These are phyloP conservation scores for Laticauda colubrina DNA, from an alignment of 2,113 vertebrate species.

Conservation along the genomic window DNA sequence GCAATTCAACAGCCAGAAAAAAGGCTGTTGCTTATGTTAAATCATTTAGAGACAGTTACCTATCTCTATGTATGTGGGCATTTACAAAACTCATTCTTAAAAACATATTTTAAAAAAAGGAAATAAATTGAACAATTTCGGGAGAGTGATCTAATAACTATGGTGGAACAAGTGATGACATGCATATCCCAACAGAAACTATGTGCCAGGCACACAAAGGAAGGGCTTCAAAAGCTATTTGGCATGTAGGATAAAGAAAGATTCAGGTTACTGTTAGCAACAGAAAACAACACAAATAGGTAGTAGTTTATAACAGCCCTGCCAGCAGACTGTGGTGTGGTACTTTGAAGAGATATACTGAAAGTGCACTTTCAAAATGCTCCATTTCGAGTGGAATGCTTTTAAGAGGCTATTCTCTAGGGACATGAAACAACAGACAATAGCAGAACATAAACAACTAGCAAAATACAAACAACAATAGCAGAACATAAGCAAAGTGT, in stretches of 20 bases:
- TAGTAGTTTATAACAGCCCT: conserved; percentile 53
- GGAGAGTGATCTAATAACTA: background rate
- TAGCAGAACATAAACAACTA: conserved; percentile 64
- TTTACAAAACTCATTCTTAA: background rate
- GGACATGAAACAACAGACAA: conserved; percentile 61
- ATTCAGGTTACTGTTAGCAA: conserved; percentile 53
- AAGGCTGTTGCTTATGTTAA: conserved; percentile 42
- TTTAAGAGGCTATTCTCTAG: conserved; percentile 54
- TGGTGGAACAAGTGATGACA: background rate
- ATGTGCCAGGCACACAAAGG: background rate
- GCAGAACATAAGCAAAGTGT: conserved; percentile 43
- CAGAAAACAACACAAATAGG: conserved; percentile 45
- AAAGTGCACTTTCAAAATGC: conserved; percentile 17
- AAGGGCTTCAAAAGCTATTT: conserved; percentile 48
- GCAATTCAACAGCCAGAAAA: conserved; percentile 35
- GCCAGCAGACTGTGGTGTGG: conserved; percentile 46
- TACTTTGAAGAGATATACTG: conserved; percentile 26
- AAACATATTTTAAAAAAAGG: background rate
- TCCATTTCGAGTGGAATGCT: conserved; percentile 26
- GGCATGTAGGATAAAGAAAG: conserved; percentile 48
- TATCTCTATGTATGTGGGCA: background rate
- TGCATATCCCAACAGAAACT: background rate
- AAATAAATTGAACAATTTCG: background rate
- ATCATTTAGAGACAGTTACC: background rate
- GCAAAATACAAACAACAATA: conserved; percentile 44